These are phyloP conservation scores for Takifugu bimaculatus DNA, from an alignment of 2,113 vertebrate genomes.

Conservation along the genomic window DNA sequence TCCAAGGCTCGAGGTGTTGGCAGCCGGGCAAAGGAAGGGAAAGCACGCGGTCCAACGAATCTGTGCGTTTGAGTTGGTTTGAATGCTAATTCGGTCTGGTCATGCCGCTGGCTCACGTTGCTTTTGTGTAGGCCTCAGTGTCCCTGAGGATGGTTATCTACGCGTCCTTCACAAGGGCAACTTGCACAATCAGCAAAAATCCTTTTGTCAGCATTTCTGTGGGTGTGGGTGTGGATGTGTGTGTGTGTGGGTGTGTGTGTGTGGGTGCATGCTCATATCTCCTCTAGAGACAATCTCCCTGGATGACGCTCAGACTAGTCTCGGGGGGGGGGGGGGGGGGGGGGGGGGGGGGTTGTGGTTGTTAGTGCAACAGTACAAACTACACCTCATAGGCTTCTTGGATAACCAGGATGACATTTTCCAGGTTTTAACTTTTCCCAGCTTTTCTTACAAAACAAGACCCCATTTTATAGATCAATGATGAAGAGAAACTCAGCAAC, in stretches of 20 bases:
- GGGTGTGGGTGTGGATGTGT: neutral
- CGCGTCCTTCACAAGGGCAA: conserved; percentile 43
- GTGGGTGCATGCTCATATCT: too few species aligned
- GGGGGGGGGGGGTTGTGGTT: too few species aligned
- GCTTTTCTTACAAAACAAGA: too few species aligned
- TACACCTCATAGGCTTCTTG: too few species aligned
- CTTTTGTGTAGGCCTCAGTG: neutral
- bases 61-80: conserved; percentile 21
- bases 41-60: conserved; percentile 13
- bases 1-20: neutral
- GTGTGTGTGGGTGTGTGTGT: conserved; percentile 1
- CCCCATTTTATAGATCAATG: too few species aligned
- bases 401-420: too few species aligned
- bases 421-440: too few species aligned
- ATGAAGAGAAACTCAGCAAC: too few species aligned
- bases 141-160: conserved; percentile 26
- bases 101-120: neutral
- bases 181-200: conserved; percentile 19
- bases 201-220: conserved; percentile 46
- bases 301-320: too few species aligned
- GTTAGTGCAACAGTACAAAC: too few species aligned
- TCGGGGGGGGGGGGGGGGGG: too few species aligned
- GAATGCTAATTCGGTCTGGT: conserved; percentile 22
- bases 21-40: conserved; percentile 1
- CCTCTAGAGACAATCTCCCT: too few species aligned